phyloP scores from a whole-genome alignment of 2,113 vertebrate genomes.

The Labeo rohita region DNA sequence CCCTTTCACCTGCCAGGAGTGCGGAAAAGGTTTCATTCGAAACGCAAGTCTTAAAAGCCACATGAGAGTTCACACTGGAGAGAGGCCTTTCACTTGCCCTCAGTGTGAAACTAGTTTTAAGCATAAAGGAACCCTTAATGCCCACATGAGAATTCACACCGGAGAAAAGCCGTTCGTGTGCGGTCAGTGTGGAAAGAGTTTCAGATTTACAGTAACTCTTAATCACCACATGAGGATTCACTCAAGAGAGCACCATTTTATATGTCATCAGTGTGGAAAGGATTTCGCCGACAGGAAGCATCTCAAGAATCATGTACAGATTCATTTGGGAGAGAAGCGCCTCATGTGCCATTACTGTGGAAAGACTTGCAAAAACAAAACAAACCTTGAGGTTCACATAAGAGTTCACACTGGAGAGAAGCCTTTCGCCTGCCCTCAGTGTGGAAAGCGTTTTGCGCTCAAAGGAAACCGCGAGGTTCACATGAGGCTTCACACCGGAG shows the following conservation, averaged over 20 bases:
- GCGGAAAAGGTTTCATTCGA: neutral
- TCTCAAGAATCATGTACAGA: neutral
- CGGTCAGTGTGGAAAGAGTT: neutral
- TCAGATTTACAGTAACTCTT: neutral
- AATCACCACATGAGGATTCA: neutral
- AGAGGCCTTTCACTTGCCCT: neutral
- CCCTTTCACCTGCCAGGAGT: neutral
- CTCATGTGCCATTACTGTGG: neutral
- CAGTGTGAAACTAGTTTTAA: neutral
- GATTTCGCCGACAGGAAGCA: neutral
- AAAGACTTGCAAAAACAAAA: neutral
- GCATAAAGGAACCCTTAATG: neutral
- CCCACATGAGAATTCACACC: neutral
- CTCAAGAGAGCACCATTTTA: neutral
- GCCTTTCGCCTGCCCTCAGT: neutral
- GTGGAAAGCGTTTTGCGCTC: neutral
- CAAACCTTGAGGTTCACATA: neutral
- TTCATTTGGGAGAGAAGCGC: neutral
- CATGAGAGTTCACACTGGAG: neutral
- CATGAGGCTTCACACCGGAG: neutral
- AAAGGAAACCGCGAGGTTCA: neutral
- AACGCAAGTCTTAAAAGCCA: neutral
- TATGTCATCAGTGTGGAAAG: neutral
- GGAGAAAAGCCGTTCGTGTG: neutral
- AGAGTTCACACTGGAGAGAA: neutral